A percentile compares a stretch with the other conserved stretches of the same genome.
Evolutionary conservation across 2,113 vertebrate species (phyloP).

Genomic region (Calyptomena viridis): DNA sequence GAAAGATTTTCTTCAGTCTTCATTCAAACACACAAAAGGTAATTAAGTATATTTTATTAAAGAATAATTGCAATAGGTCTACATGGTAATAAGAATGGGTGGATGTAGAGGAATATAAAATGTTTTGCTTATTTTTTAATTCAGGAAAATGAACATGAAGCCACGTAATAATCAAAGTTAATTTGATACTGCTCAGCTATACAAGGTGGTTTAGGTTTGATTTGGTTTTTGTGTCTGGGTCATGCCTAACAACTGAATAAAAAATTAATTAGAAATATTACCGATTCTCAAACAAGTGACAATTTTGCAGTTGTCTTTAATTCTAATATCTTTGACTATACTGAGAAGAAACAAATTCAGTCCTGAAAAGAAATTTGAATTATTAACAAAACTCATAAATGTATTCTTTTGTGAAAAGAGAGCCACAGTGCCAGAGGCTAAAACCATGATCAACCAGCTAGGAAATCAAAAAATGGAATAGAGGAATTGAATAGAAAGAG

Average conservation of each 20-base stretch:
- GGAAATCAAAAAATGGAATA: neutral
- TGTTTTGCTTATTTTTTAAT: neutral
- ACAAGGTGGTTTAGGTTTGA: neutral
- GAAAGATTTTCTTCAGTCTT: neutral
- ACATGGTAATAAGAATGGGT: neutral
- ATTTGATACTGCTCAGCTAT: neutral
- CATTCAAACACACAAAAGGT: neutral
- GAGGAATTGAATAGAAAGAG: neutral
- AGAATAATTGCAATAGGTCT: neutral
- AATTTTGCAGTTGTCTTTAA: neutral
- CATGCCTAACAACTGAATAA: neutral
- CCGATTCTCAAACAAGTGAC: neutral
- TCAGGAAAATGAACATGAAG: neutral
- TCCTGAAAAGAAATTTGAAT: neutral
- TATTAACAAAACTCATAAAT: conserved; percentile 27
- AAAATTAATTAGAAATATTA: neutral
- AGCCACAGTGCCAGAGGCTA: neutral
- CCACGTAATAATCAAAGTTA: neutral
- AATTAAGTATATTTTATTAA: neutral
- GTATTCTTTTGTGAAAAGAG: neutral
- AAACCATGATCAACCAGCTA: neutral
- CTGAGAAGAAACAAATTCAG: neutral
- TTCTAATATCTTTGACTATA: neutral
- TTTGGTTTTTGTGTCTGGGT: neutral
- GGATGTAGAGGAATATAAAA: neutral